A percentile compares a stretch with the other conserved stretches of the same genome.
Conservation (phyloP, 2,888 invertebrate genomes). For the Philereme transversata region DNA sequence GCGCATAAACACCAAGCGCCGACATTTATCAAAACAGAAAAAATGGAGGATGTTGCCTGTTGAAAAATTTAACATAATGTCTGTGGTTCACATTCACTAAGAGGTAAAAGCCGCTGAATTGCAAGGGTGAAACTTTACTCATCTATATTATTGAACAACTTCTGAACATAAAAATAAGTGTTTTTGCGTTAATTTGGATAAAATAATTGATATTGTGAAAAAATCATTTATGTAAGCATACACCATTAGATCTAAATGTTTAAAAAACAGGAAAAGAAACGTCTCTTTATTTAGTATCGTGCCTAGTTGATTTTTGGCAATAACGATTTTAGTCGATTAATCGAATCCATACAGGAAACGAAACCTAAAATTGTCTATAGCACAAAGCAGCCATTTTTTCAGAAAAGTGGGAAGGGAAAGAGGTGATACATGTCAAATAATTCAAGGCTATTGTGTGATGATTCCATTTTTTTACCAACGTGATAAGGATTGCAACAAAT, state of each 20-base stretch:
- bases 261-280: no score
- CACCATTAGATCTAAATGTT: no score
- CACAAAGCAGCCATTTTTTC: slow-evolving; percentile 58
- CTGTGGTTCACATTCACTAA: background rate
- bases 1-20: slow-evolving; percentile 72
- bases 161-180: background rate
- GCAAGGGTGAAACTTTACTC: slow-evolving; percentile 4
- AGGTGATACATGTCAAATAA: slow-evolving; percentile 81
- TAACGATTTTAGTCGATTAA: slow-evolving; percentile 40
- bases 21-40: slow-evolving; percentile 65
- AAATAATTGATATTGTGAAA: no score
- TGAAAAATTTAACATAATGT: slow-evolving; percentile 8
- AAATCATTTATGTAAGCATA: no score
- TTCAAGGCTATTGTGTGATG: slow-evolving; percentile 81
- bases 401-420: slow-evolving; percentile 73
- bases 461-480: slow-evolving; percentile 78
- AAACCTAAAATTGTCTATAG: slow-evolving; percentile 51
- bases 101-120: background rate
- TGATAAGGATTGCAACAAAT: slow-evolving; percentile 76
- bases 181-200: background rate
- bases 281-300: slow-evolving; percentile 6
- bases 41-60: slow-evolving; percentile 40
- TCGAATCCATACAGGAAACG: slow-evolving; percentile 27
- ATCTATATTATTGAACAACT: background rate
- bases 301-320: background rate